Evolutionary conservation across 2,888 invertebrate species (phyloP), one percentile per base, ranked within the genome.

Genomic region (Watsonalla binaria): DNA sequence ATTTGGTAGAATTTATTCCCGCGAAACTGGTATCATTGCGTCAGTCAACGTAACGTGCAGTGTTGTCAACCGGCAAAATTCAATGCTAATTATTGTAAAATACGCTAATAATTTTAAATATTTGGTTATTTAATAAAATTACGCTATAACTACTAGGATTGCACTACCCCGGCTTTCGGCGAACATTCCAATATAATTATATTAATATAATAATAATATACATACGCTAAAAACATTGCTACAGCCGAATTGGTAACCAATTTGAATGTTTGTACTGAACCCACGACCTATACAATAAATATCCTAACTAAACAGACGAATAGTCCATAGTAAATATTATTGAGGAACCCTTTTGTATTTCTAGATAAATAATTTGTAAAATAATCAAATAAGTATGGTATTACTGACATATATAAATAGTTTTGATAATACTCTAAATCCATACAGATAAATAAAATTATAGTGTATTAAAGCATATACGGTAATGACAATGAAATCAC

Each of bases 81-180:
- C 46, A 13, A 6, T 14, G 1, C 13, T 15, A 15, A 46, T 46
- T 13, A 46, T 14, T 46, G 13, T 46, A 46, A 46, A 46, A 14
- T 46, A 46, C 15, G 13, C 5, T 46, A 24, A 14, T 14, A 15
- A 8, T 46, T 24, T 46, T 46, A 15, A 46, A 24, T 15, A 24
- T 46, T 24, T 46, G 46, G 15, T 15, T 46, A 33, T 46, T 24
- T 42, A 24, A 45, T 51, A 34, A 51, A 39, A 51, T 13, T 42
- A 37, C 24, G 34, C 51, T 45, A 51, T 45, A 51, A 24, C 89
- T 89, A 89, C 80, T 54, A 76, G 85, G 87, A 90, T 90, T 90
- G 90, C 90, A 90, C 90, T 84, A 85, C 84, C 89, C 90, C 90
- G 90, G 90, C 90, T 79, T 78, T 77, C 73, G 37, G 49, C 74